Base-by-base conservation (phyloP, 2,797 vertebrate species). In the Chaunax sp. region DNA sequence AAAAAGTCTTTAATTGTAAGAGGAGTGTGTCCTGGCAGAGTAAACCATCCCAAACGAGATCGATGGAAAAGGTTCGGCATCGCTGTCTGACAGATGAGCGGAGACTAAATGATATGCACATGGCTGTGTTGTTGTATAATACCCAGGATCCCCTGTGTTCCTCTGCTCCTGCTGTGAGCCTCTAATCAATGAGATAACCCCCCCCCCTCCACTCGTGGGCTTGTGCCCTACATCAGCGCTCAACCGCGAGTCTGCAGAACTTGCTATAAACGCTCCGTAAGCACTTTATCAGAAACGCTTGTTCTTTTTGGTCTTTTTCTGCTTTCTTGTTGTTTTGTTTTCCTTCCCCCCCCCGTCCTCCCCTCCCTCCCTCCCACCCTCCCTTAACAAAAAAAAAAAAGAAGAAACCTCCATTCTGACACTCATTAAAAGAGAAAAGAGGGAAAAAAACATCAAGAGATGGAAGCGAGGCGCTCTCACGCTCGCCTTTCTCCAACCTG, bases 301-400 rank as follows among this genome's bases (percentile, higher is more conserved):
- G 84, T 92, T 93, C 92, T 91, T 90, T 91, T 9, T 90, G 83
- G 78, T 92, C 85, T 91, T 87, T 89, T 92, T 88, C 86, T 92
- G 91, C 92, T 92, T 92, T 90, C 87, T 89, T 92, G 89, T 93
- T 93, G 90, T 94, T 93, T 93, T 94, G 89, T 93, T 93, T 90
- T 91, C 83, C 76, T 71, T 37, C 61, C 50, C 47, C 71, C 61
- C 33, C 43, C 43, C 41, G 56, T 70, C 64, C 75, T 63, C 57
- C 55, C 64, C 65, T 67, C 66, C 59, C 47, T 43, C 64, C 47
- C 50, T 37, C 55, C 64, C 67, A 57, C 37, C 16, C 77, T 63
- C 59, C 69, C 73, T 80, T 52, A 80, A 37, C 5, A 40, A 40
- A 40, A 40, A 40, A 81, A 86, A 88, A 87, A 85, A 82, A 83